Evolutionary conservation across 2,888 invertebrate species (phyloP), one percentile per base, ranked within the genome.

Genomic region (Morpho deidamia): DNA sequence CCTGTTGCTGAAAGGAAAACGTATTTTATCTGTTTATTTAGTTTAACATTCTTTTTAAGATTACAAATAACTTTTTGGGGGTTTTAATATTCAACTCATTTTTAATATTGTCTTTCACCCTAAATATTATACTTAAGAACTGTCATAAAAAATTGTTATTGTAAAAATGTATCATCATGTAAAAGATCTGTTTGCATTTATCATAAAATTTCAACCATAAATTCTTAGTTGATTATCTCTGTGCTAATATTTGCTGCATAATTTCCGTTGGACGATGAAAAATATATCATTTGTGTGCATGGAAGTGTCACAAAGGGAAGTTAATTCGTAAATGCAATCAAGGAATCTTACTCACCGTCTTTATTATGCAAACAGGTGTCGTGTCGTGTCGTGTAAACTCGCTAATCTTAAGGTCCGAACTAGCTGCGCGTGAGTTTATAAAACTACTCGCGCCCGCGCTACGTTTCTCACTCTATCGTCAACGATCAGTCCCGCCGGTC

Each of bases 381-480:
- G 62, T 60, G 44, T 61, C 67, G 67, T 53, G 8, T 33, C 14
- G 51, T 55, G 12, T 59, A 60, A 64, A 56, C 33, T 42, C 53
- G 49, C 56, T 54, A 47, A 51, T 56, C 60, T 56, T 58, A 59
- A 62, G 73, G 70, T 69, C 74, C 74, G 71, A 65, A 71, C 66
- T 55, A 61, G 68, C 62, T 65, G 65, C 63, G 65, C 66, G 60
- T 53, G 67, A 77, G 78, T 81, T 83, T 76, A 84, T 85, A 88
- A 87, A 86, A 81, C 70, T 70, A 68, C 66, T 80, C 71, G 74
- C 76, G 68, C 66, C 70, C 71, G 64, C 61, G 66, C 58, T 64
- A 65, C 72, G 73, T 81, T 75, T 79, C 78, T 81, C 84, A 88
- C 83, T 82, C 74, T 68, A 74, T 75, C 71, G 74, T 66, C 76